Base-by-base conservation (phyloP, 2,888 invertebrate genomes). In the Apodemia mormo region DNA sequence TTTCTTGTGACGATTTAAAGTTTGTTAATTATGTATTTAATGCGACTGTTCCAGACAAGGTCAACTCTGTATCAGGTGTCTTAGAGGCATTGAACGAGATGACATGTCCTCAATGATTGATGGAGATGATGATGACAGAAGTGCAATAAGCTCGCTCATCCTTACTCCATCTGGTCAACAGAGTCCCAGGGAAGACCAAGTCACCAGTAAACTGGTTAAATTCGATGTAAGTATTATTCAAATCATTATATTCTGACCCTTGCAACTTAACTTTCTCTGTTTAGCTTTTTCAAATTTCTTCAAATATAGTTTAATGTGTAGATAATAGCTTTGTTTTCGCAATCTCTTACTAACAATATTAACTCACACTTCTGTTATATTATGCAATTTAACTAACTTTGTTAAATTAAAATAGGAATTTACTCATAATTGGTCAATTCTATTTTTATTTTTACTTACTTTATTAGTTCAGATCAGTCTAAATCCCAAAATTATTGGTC, bases 11-110 rank as follows among this genome's bases (percentile, higher is more conserved):
- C 14, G 49, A 49, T 14, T 49, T 45, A 12, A 4, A 14, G 49
- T 49, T 10, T 49, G 49, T 12, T 49, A 49, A 49, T 49, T 49
- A 8, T 12, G 14, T 14, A 49, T 58, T 58, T 29, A 58, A 58
- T 33, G 58, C 12, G 3, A 33, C 22, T 68, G 5, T 80, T 81
- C 5, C 88, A 97, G 97, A 82, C 96, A 97, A 94, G 97, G 97
- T 12, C 96, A 97, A 82, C 94, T 97, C 80, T 97, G 97, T 87
- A 95, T 96, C 79, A 95, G 96, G 80, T 97, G 97, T 85, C 93
- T 97, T 68, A 94, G 97, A 72, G 95, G 95, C 66, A 94, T 95
- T 70, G 92, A 92, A 73, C 80, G 90, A 65, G 95, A 95, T 75
- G 95, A 95, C 77, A 94, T 95, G 84, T 95, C 95, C 3, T 95